Percentiles rank a stretch among this genome's conserved stretches.
phyloP scores from a whole-genome alignment of 2,113 vertebrate species.

The Prionailurus bengalensis region DNA sequence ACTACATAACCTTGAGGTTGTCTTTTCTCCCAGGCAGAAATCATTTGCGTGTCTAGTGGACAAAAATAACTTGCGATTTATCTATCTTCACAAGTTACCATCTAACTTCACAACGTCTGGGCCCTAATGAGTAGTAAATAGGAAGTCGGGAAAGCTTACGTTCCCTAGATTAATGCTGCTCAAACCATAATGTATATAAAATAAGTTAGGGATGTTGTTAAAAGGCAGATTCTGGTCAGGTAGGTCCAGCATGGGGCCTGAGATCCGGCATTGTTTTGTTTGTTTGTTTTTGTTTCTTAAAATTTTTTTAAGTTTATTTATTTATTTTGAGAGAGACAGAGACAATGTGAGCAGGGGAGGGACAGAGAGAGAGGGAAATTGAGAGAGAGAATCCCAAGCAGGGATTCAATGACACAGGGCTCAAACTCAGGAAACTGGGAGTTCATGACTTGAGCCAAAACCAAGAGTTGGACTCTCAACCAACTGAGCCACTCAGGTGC shows the following conservation, averaged over 20 bases:
- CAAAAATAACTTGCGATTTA: conserved; percentile 16
- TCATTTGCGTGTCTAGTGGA: not conserved
- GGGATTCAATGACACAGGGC: no score
- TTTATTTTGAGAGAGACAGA: no score
- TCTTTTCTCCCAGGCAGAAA: not conserved
- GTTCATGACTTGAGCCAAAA: no score
- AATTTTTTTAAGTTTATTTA: no score
- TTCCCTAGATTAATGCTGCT: not conserved
- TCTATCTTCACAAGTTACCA: not conserved
- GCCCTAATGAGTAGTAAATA: not conserved
- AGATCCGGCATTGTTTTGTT: not conserved
- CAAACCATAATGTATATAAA: not conserved
- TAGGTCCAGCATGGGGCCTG: not conserved
- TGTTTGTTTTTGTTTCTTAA: no score
- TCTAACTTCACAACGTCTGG: not conserved
- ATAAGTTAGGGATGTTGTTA: not conserved
- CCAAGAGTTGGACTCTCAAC: no score
- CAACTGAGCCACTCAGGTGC: no score
- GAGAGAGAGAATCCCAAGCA: no score
- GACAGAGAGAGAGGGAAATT: no score
- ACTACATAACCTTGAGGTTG: not conserved
- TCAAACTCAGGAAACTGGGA: no score
- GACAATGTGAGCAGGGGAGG: no score
- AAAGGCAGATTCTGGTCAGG: not conserved
- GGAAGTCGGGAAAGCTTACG: not conserved